These are phyloP conservation scores for Okamejei kenojei DNA, from an alignment of 2,797 vertebrate species.

Conservation along the genomic window DNA sequence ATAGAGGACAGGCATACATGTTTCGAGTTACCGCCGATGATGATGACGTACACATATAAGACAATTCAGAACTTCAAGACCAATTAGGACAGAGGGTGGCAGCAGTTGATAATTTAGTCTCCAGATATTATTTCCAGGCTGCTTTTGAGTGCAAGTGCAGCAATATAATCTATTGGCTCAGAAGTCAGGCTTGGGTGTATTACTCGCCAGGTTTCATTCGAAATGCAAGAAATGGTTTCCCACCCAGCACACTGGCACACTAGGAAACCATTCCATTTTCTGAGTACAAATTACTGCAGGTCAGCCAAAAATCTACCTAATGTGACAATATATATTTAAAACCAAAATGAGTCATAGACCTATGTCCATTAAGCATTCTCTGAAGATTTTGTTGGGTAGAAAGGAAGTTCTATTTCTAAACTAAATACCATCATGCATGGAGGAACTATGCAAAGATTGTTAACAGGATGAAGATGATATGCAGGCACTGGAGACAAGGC, in stretches of 20 bases:
- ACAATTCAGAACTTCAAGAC: neutral
- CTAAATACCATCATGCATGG: too few relatives aligned
- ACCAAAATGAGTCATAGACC: too few relatives aligned
- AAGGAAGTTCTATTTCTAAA: too few relatives aligned
- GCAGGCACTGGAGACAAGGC: too few relatives aligned
- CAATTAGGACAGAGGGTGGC: neutral
- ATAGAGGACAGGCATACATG: too few relatives aligned
- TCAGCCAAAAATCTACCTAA: neutral
- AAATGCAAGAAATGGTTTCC: neutral
- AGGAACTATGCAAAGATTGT: too few relatives aligned
- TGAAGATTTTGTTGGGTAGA: too few relatives aligned
- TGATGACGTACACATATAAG: neutral
- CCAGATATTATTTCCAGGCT: neutral
- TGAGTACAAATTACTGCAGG: neutral
- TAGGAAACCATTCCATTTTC: neutral
- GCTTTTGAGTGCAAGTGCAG: neutral
- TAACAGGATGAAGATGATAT: too few relatives aligned
- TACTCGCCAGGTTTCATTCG: neutral
- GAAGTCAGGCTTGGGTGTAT: neutral
- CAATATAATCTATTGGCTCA: neutral
- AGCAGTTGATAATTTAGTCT: neutral
- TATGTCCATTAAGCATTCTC: too few relatives aligned
- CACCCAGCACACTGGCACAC: neutral
- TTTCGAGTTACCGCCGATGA: too few relatives aligned
- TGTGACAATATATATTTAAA: neutral